phyloP scores from a whole-genome alignment of 1,140 invertebrate species.

The roundworm (Caenorhabditis elegans) region DNA sequence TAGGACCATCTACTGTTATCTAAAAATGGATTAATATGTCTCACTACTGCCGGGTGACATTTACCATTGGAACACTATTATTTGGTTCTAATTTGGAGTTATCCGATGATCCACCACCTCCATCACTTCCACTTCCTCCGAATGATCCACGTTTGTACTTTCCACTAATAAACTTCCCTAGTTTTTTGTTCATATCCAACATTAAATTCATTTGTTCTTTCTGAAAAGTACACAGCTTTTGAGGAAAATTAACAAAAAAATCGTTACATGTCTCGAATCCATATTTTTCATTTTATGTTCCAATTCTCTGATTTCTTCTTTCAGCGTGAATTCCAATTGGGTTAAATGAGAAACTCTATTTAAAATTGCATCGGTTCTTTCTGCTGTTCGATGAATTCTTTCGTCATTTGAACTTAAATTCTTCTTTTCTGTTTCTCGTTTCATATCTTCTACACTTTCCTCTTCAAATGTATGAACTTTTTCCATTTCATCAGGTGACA shows the following conservation, averaged over 20 bases:
- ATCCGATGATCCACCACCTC: neutral
- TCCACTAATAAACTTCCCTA: neutral
- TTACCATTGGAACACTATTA: neutral
- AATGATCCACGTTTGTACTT: neutral
- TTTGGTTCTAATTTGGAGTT: neutral
- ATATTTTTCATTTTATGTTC: slow-evolving; percentile 25
- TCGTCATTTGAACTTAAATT: slow-evolving; percentile 53
- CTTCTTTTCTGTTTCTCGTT: slow-evolving; percentile 52
- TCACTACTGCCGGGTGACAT: neutral
- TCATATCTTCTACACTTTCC: slow-evolving; percentile 79
- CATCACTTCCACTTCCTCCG: slow-evolving; percentile 19
- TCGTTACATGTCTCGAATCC: neutral
- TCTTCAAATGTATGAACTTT: slow-evolving; percentile 92
- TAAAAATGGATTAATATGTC: neutral
- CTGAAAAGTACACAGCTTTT: neutral
- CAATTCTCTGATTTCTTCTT: slow-evolving; percentile 10
- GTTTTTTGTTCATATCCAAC: neutral
- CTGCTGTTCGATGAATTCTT: slow-evolving; percentile 50
- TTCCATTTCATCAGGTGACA: slow-evolving; percentile 87
- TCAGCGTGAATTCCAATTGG: neutral
- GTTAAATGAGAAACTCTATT: neutral
- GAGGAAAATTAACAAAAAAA: no score
- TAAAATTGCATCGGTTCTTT: slow-evolving; percentile 39
- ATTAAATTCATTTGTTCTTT: slow-evolving; percentile 6
- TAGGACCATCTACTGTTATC: slow-evolving; percentile 4